phyloP scores from a whole-genome alignment of 2,113 vertebrate species.

The Mesitornis unicolor region DNA sequence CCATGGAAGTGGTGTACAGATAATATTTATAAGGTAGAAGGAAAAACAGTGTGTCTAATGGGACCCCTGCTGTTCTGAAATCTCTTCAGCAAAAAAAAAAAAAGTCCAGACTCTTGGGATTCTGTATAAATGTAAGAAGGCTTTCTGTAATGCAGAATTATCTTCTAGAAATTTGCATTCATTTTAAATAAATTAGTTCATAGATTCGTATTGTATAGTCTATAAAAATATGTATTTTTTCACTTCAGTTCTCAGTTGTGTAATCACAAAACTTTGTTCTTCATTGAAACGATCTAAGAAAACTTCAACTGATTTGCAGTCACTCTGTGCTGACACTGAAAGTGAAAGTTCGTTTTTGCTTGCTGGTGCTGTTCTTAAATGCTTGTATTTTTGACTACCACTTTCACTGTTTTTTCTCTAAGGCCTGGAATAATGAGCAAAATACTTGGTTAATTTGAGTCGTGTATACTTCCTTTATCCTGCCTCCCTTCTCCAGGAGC shows the following conservation, averaged over 20 bases:
- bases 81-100: conserved; percentile 40
- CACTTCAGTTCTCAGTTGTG: background rate
- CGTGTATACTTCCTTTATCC: background rate
- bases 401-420: background rate
- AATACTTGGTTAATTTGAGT: background rate
- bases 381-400: background rate
- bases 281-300: background rate
- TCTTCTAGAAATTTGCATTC: conserved; percentile 57
- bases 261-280: background rate
- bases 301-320: background rate
- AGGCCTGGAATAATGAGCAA: background rate
- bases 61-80: conserved; percentile 68
- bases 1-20: conserved; percentile 67
- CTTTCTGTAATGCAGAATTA: conserved; percentile 52
- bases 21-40: conserved; percentile 73
- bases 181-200: conserved; percentile 54
- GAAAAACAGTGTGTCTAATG: conserved; percentile 68
- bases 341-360: background rate
- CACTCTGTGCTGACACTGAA: background rate
- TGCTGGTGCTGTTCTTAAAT: background rate
- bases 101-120: conserved; percentile 56
- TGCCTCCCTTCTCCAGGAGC: background rate
- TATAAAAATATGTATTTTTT: background rate
- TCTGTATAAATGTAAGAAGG: conserved; percentile 50
- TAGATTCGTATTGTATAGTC: background rate